phyloP scores from a whole-genome alignment of 2,888 invertebrate genomes.

The Drosophila helvetica region DNA sequence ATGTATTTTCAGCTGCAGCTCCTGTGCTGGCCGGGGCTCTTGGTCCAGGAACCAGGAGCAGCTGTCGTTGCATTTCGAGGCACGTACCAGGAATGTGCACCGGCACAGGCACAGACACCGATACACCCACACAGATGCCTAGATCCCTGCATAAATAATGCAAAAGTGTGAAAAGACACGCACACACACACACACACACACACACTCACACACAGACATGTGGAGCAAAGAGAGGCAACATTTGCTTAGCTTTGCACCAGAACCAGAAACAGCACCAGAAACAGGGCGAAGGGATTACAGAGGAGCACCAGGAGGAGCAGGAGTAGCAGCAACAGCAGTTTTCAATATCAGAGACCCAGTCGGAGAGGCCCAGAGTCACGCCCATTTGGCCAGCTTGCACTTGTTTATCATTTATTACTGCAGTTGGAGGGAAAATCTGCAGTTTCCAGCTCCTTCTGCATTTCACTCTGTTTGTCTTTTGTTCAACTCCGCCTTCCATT shows the following conservation, averaged over 20 bases:
- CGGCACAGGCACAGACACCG: conserved; percentile 16
- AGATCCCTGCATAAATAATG: conserved; percentile 46
- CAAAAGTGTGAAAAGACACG: conserved; percentile 48
- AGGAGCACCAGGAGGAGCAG: not conserved
- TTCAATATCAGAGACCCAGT: conserved; percentile 60
- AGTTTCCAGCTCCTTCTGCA: conserved; percentile 34
- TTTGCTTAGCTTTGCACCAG: conserved; percentile 34
- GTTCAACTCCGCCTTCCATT: conserved; percentile 41
- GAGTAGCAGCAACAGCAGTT: conserved; percentile 30
- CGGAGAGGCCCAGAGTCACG: conserved; percentile 4
- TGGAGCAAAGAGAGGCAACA: conserved; percentile 12
- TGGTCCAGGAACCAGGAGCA: conserved; percentile 34
- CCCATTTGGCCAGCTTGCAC: conserved; percentile 67
- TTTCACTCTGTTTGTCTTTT: conserved; percentile 58
- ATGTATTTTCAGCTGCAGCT: not conserved
- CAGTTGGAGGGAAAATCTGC: conserved; percentile 59
- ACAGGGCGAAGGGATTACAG: not conserved
- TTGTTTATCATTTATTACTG: conserved; percentile 77
- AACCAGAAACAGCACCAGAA: not conserved
- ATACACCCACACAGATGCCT: conserved; percentile 11
- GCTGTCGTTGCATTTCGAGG: conserved; percentile 71
- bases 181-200: conserved; percentile 10
- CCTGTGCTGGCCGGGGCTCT: not conserved
- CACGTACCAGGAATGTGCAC: conserved; percentile 53
- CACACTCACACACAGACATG: conserved; percentile 23